phyloP scores from a whole-genome alignment of 2,797 vertebrate species.

The Moxostoma hubbsi region DNA sequence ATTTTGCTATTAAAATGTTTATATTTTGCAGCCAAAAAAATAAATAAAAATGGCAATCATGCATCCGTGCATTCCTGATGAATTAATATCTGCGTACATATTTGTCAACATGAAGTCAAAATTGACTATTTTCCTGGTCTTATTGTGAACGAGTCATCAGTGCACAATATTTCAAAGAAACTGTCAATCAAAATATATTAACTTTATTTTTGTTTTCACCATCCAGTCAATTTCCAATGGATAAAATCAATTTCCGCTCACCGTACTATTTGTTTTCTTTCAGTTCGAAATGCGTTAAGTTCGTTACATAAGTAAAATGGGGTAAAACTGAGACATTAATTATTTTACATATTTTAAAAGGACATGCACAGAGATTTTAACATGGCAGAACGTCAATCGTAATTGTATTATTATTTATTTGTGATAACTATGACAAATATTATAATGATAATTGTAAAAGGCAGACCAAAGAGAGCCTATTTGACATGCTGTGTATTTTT shows the following conservation, averaged over 20 bases:
- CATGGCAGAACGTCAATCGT: constrained; percentile 11
- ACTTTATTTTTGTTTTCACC: neutral
- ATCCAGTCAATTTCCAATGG: neutral
- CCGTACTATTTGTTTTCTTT: no score
- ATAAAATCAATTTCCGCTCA: no score
- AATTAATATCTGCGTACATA: neutral
- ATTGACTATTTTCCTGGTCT: neutral
- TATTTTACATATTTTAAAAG: constrained; percentile 44
- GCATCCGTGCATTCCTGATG: constrained; percentile 38
- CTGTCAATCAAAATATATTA: no score
- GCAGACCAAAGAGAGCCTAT: neutral
- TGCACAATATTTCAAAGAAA: no score
- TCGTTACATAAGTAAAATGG: neutral
- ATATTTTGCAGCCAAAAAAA: constrained; percentile 28
- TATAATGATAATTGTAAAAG: neutral
- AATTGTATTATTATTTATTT: neutral
- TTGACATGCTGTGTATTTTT: constrained; percentile 38
- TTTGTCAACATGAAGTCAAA: no score
- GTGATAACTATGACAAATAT: constrained; percentile 10
- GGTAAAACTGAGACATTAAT: neutral
- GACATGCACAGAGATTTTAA: constrained; percentile 68
- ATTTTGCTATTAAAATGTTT: neutral
- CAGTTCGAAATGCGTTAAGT: neutral
- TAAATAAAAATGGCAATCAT: constrained; percentile 40
- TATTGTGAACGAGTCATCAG: no score